A percentile compares a stretch with the other conserved stretches of the same genome.
Evolutionary conservation across 2,797 vertebrate species (phyloP).

Genomic region (Galaxias olidus): DNA sequence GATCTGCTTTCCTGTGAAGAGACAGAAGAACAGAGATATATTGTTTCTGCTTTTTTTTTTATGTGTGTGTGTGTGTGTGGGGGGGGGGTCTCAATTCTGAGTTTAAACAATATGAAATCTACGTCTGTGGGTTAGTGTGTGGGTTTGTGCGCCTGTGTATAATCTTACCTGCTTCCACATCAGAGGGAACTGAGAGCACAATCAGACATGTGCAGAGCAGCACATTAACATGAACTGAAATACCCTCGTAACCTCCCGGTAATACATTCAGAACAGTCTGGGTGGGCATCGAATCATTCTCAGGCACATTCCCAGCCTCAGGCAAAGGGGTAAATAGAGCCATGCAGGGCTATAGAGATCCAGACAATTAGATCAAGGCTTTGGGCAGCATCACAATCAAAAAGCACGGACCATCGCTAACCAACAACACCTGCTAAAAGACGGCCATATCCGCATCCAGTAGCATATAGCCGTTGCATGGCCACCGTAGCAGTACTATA

Average conservation of each 20-base stretch:
- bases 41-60: conserved; percentile 39
- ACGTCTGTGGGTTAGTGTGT: conserved; percentile 3
- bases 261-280: neutral
- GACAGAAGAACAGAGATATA: conserved; percentile 51
- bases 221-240: neutral
- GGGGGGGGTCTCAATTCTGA: conserved; percentile 1
- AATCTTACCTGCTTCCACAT: conserved; percentile 29
- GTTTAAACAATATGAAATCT: neutral
- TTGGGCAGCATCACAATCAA: conserved; percentile 11
- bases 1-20: conserved; percentile 68
- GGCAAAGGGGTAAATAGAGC: conserved; percentile 12
- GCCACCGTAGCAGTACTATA: too few relatives aligned
- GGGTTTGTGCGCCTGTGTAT: conserved; percentile 5
- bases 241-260: neutral
- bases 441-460: too few relatives aligned
- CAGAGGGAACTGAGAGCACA: conserved; percentile 1
- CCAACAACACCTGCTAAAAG: neutral
- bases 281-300: conserved; percentile 5
- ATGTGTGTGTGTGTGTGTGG: conserved; percentile 22
- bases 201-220: neutral
- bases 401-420: neutral
- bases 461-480: too few relatives aligned
- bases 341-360: conserved; percentile 28
- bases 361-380: conserved; percentile 14
- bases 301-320: conserved; percentile 21